These are phyloP conservation scores for Chironomus tepperi DNA, from an alignment of 1,140 invertebrate genomes.

Conservation along the genomic window DNA sequence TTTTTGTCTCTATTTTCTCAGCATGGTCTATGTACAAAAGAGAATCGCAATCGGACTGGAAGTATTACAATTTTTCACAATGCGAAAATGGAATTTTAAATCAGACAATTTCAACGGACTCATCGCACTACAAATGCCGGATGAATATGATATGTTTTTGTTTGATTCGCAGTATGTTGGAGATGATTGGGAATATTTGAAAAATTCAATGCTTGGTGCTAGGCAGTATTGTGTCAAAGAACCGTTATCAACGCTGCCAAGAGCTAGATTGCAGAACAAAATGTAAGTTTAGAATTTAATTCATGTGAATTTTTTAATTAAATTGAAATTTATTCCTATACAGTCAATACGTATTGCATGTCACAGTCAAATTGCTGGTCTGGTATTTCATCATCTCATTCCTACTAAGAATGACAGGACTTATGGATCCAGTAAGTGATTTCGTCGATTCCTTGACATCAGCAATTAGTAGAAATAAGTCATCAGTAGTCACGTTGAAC, in stretches of 20 bases:
- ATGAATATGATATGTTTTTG: conserved; percentile 51
- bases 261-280: conserved; percentile 58
- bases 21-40: conserved; percentile 68
- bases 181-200: conserved; percentile 55
- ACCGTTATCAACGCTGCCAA: conserved; percentile 63
- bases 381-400: not conserved
- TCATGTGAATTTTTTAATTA: not conserved
- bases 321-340: not conserved
- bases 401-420: not conserved
- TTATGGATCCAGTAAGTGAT: not conserved
- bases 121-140: conserved; percentile 47
- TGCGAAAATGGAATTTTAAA: conserved; percentile 77
- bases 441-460: not conserved
- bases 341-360: not conserved
- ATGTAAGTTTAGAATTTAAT: conserved; percentile 49
- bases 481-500: not conserved
- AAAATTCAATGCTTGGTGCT: conserved; percentile 56
- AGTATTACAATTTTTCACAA: conserved; percentile 86
- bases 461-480: not conserved
- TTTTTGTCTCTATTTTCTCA: conserved; percentile 40
- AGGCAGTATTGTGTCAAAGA: conserved; percentile 78
- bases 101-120: conserved; percentile 60
- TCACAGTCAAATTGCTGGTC: not conserved
- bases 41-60: conserved; percentile 62
- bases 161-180: conserved; percentile 33